Evolutionary conservation across 2,113 vertebrate species (phyloP).

Genomic region (Actenoides lindsayi): DNA sequence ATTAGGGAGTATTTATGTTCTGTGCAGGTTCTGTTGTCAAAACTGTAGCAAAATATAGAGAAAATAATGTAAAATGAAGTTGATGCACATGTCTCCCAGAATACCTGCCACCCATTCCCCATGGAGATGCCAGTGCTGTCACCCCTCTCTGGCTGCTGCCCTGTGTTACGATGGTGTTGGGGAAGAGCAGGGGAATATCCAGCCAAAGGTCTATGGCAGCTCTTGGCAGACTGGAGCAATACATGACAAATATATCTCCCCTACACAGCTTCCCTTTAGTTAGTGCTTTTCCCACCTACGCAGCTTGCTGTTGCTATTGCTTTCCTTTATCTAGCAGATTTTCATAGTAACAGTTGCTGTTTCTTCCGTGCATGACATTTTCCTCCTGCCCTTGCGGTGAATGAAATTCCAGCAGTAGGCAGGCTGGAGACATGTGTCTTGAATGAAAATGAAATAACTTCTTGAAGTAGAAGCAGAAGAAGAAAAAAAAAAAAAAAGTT

Average conservation of each 20-base stretch:
- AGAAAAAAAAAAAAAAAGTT: neutral
- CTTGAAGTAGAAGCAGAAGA: neutral
- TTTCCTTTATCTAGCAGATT: neutral
- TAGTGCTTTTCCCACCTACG: neutral
- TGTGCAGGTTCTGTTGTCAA: neutral
- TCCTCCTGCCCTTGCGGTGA: neutral
- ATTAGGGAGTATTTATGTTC: neutral
- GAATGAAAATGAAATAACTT: neutral
- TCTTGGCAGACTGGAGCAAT: neutral
- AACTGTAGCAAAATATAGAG: neutral
- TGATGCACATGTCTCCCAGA: neutral
- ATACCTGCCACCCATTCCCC: neutral
- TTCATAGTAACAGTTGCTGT: neutral
- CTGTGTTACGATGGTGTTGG: rapidly evolving
- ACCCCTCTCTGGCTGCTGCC: neutral
- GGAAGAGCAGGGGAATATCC: neutral
- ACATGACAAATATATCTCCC: neutral
- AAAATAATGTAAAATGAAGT: neutral
- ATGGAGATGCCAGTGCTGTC: rapidly evolving
- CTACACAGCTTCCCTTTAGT: neutral
- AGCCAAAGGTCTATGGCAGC: neutral
- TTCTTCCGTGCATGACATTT: neutral
- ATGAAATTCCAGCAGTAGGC: neutral
- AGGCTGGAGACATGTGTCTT: neutral
- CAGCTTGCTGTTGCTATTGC: neutral